Base-by-base conservation (phyloP, 1,140 invertebrate genomes). In the Anthonomus grandis region DNA sequence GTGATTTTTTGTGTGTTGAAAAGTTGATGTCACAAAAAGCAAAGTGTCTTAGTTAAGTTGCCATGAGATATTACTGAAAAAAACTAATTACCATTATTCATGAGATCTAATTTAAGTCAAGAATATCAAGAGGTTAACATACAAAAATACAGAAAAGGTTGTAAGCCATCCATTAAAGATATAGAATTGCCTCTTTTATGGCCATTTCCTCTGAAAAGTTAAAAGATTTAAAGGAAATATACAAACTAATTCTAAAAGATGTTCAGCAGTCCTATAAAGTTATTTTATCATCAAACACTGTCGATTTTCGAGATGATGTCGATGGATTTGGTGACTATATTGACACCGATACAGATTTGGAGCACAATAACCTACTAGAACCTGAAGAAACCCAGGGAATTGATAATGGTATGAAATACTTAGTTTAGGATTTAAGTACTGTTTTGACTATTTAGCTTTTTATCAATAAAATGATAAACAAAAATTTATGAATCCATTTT, bases 161-260 rank as follows among this genome's bases (percentile, higher is more conserved):
- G 5, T 5, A 39, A 39, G 17, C 37, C 37, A 39, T 39, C 37
- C 37, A 39, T 39, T n/a, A 39, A 39, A 39, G 37, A 39, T 6
- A 39, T 39, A 39, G 37, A 39, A 39, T 13, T 39, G 13, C 37
- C 37, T 13, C 37, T 39, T 39, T 39, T 39, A 39, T 39, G 37
- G 37, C 15, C 37, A 39, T 39, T 39, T 39, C 37, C 15, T 13
- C 5, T 39, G 37, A 39, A n/a, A n/a, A n/a, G n/a, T n/a, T n/a
- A n/a, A n/a, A 31, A 31, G 27, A 31, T 31, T n/a, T 31, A 31
- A 31, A 31, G n/a, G 27, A 31, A 31, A 31, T 31, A 8, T 31
- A 8, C 27, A 31, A 31, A 31, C n/a, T 31, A 31, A 31, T 31
- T 31, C 27, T n/a, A 8, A n/a, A n/a, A 39, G 37, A 31, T 31